phyloP scores from a whole-genome alignment of 1,140 invertebrate species.

The Cotesia typhae region DNA sequence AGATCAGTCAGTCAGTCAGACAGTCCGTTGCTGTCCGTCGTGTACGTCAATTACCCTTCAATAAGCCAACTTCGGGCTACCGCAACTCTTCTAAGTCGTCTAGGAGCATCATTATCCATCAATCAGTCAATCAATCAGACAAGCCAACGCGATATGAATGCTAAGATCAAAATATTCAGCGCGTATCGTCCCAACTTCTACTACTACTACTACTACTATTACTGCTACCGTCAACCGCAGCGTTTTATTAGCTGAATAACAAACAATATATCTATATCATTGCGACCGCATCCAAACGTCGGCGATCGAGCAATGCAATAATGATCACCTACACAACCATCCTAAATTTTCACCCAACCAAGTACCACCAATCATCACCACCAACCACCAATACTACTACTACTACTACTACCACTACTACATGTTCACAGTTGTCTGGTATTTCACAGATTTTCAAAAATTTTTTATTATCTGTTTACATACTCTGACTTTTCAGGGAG shows the following conservation, averaged over 20 bases:
- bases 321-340: slow-evolving; percentile 65
- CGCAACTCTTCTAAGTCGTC: slow-evolving; percentile 49
- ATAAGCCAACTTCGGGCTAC: slow-evolving; percentile 55
- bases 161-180: slow-evolving; percentile 34
- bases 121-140: slow-evolving; percentile 40
- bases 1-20: slow-evolving; percentile 43
- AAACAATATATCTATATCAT: neutral
- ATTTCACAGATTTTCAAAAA: slow-evolving; percentile 64
- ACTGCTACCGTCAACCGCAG: slow-evolving; percentile 57
- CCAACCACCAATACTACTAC: neutral
- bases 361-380: slow-evolving; percentile 49
- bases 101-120: slow-evolving; percentile 59
- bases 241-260: slow-evolving; percentile 59
- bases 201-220: slow-evolving; percentile 53
- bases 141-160: slow-evolving; percentile 55
- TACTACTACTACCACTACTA: slow-evolving; percentile 51
- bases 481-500: slow-evolving; percentile 33
- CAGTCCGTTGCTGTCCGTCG: slow-evolving; percentile 59
- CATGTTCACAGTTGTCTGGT: slow-evolving; percentile 66
- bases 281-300: slow-evolving; percentile 54
- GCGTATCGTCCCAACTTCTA: slow-evolving; percentile 47
- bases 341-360: slow-evolving; percentile 55
- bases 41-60: slow-evolving; percentile 57
- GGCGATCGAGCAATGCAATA: slow-evolving; percentile 63
- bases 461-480: slow-evolving; percentile 55